A percentile compares a stretch with the other conserved stretches of the same genome.
phyloP scores from a whole-genome alignment of 2,113 vertebrate species.

The Cryptotis parvus region DNA sequence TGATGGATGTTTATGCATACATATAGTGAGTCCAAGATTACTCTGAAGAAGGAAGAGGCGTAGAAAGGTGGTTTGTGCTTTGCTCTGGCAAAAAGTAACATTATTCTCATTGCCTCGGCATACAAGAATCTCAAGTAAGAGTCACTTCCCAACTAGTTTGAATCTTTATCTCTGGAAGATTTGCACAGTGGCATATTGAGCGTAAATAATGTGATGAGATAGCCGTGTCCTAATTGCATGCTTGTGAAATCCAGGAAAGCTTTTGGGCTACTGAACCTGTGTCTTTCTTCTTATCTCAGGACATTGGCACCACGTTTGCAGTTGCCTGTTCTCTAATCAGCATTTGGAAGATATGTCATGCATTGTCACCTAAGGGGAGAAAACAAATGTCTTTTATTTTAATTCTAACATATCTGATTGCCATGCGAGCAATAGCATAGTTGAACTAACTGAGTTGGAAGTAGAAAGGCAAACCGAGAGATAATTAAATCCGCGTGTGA shows the following conservation, averaged over 20 bases:
- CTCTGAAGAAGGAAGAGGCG: not conserved
- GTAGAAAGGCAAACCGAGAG: not conserved
- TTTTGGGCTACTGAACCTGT: fast-evolving
- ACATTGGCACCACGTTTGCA: not conserved
- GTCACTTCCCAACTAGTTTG: not conserved
- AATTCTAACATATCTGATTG: not conserved
- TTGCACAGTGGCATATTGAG: not conserved
- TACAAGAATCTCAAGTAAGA: not conserved
- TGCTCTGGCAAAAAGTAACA: not conserved
- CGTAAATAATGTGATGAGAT: not conserved
- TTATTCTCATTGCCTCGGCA: not conserved
- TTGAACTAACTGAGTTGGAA: not conserved
- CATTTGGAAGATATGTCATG: not conserved
- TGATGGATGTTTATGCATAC: not conserved
- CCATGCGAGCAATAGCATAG: not conserved
- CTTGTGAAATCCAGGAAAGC: not conserved
- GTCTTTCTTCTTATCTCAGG: not conserved
- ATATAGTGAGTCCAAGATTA: not conserved
- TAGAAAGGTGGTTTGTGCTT: not conserved
- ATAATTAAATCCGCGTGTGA: not conserved
- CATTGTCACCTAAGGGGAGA: not conserved
- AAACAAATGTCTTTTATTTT: not conserved
- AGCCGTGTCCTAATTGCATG: not conserved
- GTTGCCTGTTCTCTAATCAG: not conserved
- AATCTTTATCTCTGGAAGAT: not conserved